Evolutionary conservation across 2,888 invertebrate species (phyloP), one percentile per base, ranked within the genome.

Genomic region (Neelides folsomi): DNA sequence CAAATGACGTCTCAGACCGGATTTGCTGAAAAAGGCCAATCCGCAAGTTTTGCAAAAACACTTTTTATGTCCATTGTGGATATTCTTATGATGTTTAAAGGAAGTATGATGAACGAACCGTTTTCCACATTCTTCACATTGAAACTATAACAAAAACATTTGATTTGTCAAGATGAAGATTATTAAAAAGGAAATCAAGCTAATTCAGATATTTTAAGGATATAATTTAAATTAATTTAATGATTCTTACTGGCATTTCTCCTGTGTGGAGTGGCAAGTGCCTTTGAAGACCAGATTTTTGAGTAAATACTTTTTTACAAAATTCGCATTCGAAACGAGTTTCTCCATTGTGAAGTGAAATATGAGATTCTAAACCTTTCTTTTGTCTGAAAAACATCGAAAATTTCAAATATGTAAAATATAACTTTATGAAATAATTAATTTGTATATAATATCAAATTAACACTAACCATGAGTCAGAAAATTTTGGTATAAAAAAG

Each of bases 61-160:
- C 53, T 76, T 74, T 70, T 78, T 78, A 59, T 76, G 69, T 56
- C 79, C 79, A 41, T 76, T 74, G 70, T 82, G 81, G 34, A 77
- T 77, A 66, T 80, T 69, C 68, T 76, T 76, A 71, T 82, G 82
- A 75, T 80, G 78, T 68, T 77, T 79, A 71, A 81, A 81, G 41
- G 80, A 80, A 40, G 80, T 79, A 66, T 80, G 80, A 73, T 81
- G 80, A 65, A 80, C 74, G 70, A 79, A 79, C 57, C 77, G 75
- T 70, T 79, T 78, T 62, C 78, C 78, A 71, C 79, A 79, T 57
- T 76, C 68, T 67, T 78, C 77, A 68, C 79, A 79, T 72, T 78
- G 73, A 6, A 48, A 79, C 45, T 77, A 77, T 9, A 1, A n/a
- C n/a, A 1, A 38, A 39, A 2, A 39, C 36, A 16, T 6, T 18